These are phyloP conservation scores for Embiotoca jacksoni DNA, from an alignment of 2,113 vertebrate species.

Conservation along the genomic window DNA sequence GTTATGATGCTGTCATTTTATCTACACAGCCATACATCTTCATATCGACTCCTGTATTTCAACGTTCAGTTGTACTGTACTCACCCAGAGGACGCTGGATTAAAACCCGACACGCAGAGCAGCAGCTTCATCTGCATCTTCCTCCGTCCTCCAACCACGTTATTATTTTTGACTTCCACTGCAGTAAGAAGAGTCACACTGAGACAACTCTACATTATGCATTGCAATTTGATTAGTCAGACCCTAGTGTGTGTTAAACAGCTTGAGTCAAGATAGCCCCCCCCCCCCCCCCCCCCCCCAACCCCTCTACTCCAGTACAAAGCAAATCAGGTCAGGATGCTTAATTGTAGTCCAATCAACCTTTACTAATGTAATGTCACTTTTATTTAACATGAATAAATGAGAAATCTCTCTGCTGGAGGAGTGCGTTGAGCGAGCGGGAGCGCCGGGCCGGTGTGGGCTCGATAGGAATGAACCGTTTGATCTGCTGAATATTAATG, in stretches of 20 bases:
- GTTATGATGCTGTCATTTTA: conserved; percentile 57
- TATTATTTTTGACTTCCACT: conserved; percentile 48
- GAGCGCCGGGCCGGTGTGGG: conserved; percentile 62
- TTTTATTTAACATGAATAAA: conserved; percentile 88
- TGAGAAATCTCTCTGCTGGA: conserved; percentile 85
- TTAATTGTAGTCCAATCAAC: conserved; percentile 88
- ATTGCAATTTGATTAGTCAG: conserved; percentile 72
- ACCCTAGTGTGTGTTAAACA: conserved; percentile 58
- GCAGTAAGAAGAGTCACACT: conserved; percentile 13
- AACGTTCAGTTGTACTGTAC: background rate
- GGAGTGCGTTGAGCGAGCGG: conserved; percentile 75
- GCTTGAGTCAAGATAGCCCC: conserved; percentile 64
- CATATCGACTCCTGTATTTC: conserved; percentile 8
- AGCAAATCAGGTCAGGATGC: conserved; percentile 84
- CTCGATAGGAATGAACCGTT: conserved; percentile 85
- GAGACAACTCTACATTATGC: conserved; percentile 42
- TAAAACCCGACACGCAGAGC: background rate
- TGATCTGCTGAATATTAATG: conserved; percentile 89
- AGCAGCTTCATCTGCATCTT: conserved; percentile 31
- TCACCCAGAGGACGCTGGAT: conserved; percentile 19
- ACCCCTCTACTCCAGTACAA: conserved; percentile 62
- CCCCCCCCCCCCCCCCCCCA: conserved; percentile 42
- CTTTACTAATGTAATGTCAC: conserved; percentile 84
- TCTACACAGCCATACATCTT: conserved; percentile 55
- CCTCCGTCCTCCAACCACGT: conserved; percentile 25